phyloP scores from a whole-genome alignment of 1,140 invertebrate species.

The Spodoptera frugiperda region DNA sequence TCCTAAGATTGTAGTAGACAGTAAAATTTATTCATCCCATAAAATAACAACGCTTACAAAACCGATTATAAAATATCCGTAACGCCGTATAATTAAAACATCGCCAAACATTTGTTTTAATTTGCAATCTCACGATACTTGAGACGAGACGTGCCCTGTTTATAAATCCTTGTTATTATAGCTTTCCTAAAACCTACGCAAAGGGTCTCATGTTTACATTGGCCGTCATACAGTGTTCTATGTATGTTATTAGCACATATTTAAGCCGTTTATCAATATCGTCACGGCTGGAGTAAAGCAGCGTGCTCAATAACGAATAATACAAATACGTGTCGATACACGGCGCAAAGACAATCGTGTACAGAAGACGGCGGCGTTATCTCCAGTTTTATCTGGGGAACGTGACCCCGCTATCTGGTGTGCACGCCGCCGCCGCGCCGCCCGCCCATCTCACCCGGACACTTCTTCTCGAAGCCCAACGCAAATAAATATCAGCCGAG shows the following conservation, averaged over 20 bases:
- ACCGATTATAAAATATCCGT: constrained; percentile 30
- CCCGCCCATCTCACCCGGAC: constrained; percentile 70
- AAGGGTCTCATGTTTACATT: constrained; percentile 6
- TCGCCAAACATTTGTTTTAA: constrained; percentile 20
- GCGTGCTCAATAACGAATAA: constrained; percentile 52
- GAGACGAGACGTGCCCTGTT: constrained; percentile 17
- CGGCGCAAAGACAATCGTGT: constrained; percentile 70
- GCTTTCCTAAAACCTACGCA: constrained; percentile 21
- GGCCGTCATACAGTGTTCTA: not conserved
- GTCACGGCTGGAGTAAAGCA: constrained; percentile 21
- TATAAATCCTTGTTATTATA: constrained; percentile 13
- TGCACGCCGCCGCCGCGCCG: constrained; percentile 58
- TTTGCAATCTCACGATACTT: constrained; percentile 23
- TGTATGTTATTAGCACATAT: constrained; percentile 47
- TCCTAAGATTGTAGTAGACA: constrained; percentile 42
- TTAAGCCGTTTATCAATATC: constrained; percentile 38
- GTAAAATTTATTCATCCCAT: constrained; percentile 41
- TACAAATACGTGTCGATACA: constrained; percentile 52
- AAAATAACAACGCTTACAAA: constrained; percentile 32
- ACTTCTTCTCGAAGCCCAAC: constrained; percentile 64
- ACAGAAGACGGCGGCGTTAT: constrained; percentile 72
- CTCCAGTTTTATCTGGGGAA: constrained; percentile 72
- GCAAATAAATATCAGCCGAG: constrained; percentile 71
- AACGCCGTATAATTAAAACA: constrained; percentile 35
- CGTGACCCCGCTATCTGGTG: constrained; percentile 74